These are phyloP conservation scores for Poecilia velifera DNA, from an alignment of 2,797 vertebrate species.

Conservation along the genomic window DNA sequence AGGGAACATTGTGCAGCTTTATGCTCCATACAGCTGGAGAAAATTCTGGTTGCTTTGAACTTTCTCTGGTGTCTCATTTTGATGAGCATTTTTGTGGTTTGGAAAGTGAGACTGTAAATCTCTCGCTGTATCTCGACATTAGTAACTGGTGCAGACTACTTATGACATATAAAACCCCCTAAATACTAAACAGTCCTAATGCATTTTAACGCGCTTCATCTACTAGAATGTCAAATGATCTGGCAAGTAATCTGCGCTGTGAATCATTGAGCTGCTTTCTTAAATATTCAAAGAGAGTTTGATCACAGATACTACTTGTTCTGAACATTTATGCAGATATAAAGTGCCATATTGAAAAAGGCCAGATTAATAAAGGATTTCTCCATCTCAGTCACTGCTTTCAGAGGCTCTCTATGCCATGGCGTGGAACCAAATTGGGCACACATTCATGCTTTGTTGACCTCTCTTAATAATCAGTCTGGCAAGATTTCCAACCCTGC, in stretches of 20 bases:
- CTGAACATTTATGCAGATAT: not conserved
- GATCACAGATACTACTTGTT: not conserved
- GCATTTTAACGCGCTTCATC: not conserved
- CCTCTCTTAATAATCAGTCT: not conserved
- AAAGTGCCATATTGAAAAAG: not conserved
- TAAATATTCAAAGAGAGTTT: conserved; percentile 1
- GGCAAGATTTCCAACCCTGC: not conserved
- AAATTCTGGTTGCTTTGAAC: not conserved
- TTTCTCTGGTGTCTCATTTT: not conserved
- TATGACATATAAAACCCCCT: not conserved
- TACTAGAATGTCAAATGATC: not conserved
- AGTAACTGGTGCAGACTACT: not conserved
- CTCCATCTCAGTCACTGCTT: not conserved
- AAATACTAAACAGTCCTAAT: not conserved
- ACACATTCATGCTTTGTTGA: not conserved
- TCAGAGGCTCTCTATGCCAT: not conserved
- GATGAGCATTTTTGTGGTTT: not conserved
- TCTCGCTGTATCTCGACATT: not conserved
- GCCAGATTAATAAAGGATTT: not conserved
- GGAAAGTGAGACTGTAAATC: not conserved
- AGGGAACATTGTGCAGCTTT: not conserved
- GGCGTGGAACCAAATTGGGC: not conserved
- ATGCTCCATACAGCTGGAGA: not conserved
- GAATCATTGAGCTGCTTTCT: not conserved
- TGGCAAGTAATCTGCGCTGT: not conserved